A percentile compares a stretch with the other conserved stretches of the same genome.
Conservation (phyloP, 2,888 invertebrate genomes). For the Macrophya alboannulata region DNA sequence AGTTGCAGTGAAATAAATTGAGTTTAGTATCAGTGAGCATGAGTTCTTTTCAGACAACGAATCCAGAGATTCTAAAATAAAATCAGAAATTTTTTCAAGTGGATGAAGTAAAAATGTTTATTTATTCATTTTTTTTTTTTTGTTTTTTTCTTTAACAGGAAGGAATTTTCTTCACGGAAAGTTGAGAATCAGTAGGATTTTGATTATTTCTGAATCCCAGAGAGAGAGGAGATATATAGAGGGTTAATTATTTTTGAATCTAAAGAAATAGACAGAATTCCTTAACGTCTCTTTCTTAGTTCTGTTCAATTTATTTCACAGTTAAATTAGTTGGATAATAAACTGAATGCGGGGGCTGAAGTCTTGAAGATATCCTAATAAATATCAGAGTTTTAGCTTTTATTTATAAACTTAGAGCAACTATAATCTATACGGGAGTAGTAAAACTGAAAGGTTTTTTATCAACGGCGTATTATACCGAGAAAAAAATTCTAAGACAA, state of each 20-base stretch:
- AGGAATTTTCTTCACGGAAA: too few species aligned
- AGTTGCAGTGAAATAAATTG: too few species aligned
- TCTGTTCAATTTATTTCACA: slow-evolving; percentile 24
- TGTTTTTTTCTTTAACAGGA: too few species aligned
- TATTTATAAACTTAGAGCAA: slow-evolving; percentile 7
- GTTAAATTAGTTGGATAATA: slow-evolving; percentile 15
- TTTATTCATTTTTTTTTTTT: too few species aligned
- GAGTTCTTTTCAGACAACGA: too few species aligned
- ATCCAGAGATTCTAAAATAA: too few species aligned
- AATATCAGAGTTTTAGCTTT: slow-evolving; percentile 11
- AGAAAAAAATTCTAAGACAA: neutral
- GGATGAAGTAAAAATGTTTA: too few species aligned
- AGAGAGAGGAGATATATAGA: neutral
- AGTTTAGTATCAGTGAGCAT: too few species aligned
- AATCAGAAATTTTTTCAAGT: too few species aligned
- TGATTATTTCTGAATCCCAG: too few species aligned
- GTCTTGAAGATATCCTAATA: neutral
- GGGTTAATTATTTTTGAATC: neutral
- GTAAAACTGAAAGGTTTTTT: slow-evolving; percentile 52
- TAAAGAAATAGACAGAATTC: neutral
- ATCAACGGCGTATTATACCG: slow-evolving; percentile 12
- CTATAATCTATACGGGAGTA: slow-evolving; percentile 7
- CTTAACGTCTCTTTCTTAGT: neutral
- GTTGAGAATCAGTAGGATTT: too few species aligned
- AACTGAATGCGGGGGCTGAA: neutral